phyloP scores from a whole-genome alignment of 1,140 invertebrate species.

The Calephelis virginiensis region DNA sequence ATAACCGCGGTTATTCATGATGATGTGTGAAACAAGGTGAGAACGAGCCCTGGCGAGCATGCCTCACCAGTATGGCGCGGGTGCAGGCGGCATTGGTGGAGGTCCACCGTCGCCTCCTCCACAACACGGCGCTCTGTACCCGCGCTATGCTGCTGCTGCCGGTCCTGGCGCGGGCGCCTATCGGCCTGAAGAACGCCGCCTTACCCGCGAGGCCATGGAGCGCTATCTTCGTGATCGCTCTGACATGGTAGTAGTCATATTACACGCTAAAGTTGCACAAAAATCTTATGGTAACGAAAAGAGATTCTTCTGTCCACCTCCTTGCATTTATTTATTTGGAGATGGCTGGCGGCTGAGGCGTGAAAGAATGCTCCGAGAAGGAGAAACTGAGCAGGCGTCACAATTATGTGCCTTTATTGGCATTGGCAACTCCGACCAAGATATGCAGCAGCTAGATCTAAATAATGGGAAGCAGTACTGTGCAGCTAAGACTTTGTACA shows the following conservation, averaged over 20 bases:
- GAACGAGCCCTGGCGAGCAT: conserved; percentile 79
- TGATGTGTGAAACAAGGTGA: conserved; percentile 49
- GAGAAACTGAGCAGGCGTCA: conserved; percentile 92
- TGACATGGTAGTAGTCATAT: conserved; percentile 97
- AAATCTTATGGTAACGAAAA: conserved; percentile 99
- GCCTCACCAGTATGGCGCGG: conserved; percentile 87
- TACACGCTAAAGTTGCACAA: conserved; percentile 99
- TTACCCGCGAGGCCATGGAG: conserved; percentile 97
- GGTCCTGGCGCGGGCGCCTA: conserved; percentile 81
- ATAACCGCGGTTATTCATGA: conserved; percentile 32
- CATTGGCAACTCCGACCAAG: conserved; percentile 98
- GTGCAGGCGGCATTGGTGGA: conserved; percentile 83
- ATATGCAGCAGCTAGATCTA: conserved; percentile 98
- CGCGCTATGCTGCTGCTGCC: conserved; percentile 70
- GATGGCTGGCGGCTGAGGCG: conserved; percentile 97
- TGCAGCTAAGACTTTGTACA: conserved; percentile 99
- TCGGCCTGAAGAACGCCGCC: conserved; percentile 88
- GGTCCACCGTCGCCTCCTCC: conserved; percentile 77
- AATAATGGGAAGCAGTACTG: conserved; percentile 98
- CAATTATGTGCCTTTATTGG: conserved; percentile 99
- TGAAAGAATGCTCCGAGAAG: conserved; percentile 92
- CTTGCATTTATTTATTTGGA: conserved; percentile 98
- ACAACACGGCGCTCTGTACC: conserved; percentile 72
- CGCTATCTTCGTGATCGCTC: conserved; percentile 95
- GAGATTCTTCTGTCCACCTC: conserved; percentile 99